Base-by-base conservation (phyloP, 2,888 invertebrate genomes). In the Caenorhabditis virilis region DNA sequence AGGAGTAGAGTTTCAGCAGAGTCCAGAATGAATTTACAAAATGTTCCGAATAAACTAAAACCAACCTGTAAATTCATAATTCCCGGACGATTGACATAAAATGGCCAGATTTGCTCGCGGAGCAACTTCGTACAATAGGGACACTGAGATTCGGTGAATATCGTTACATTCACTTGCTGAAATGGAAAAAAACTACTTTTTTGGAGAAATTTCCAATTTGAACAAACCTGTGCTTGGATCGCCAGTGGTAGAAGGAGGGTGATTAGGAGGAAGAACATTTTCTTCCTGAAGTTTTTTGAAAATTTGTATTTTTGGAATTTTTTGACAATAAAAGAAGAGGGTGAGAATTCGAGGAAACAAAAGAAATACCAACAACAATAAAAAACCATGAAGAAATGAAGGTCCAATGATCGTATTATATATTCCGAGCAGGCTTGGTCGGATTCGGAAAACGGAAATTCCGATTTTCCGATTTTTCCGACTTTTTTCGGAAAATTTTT, bases 101-200 rank as follows among this genome's bases (percentile, higher is more conserved):
- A 80, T 38, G 82, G 81, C 81, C 81, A 81, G 54, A 81, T 72
- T 54, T 81, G 81, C 53, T 81, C 82, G n/a, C 82, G 61, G 23
- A 81, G 61, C 47, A 81, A 51, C 22, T 74, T 69, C 15, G 81
- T 81, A 60, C 81, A 81, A 67, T 78, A 81, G 2, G 81, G 81
- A 53, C 81, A 81, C 59, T 81, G 81, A 5, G 81, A 82, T 63
- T 81, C 81, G 25, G 76, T 78, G 72, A 81, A 81, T 36, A 81
- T 72, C 1, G 78, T 79, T 46, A 79, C 79, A 55, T 79, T 79
- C 26, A 79, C 79, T 63, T 70, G 57, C 43, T 69, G 61, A 15
- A 58, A 56, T n/a, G 18, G 36, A 5, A 36, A 36, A 36, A 4
- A n/a, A 36, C n/a, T n/a, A n/a, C n/a, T n/a, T n/a, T n/a, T n/a